Evolutionary conservation across 2,888 invertebrate species (phyloP), one percentile per base, ranked within the genome.

Genomic region (Congeria kusceri): DNA sequence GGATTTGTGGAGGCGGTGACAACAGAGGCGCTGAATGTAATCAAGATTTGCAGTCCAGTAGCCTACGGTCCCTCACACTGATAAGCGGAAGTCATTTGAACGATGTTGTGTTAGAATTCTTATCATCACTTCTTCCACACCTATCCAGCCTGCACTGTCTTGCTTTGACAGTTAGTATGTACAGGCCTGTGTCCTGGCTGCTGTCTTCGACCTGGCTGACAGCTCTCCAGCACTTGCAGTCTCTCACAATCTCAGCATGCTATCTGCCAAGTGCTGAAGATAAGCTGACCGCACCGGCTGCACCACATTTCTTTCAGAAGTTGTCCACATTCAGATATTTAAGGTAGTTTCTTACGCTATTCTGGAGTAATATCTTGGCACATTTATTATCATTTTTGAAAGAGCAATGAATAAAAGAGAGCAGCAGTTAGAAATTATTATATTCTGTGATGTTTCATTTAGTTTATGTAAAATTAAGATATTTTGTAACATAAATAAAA

Each of bases 181-280:
- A 39, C 39, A 56, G 69, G 15, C 77, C 78, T 5, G 53, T 72
- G 28, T 62, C 64, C 28, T 69, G 73, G 73, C 69, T 78, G 39
- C 47, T 77, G 25, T 64, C 63, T 46, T 46, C 29, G 28, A 47
- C 76, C 23, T 58, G 61, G 18, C 20, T 80, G 20, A 23, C 64
- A 20, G 58, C 29, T 32, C 47, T 80, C 29, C 27, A 70, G 39
- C 69, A 73, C 61, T 58, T 80, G 25, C 69, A 77, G 27, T 70
- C 73, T 7, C 66, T 80, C 7, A 62, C 58, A 23, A 23, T 80
- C 27, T 72, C 76, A 1, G 61, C 53, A 56, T 64, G 39, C 32
- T 44, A 47, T 28, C 20, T 32, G 25, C 39, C 62, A 28, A 23
- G 27, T 18, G 61, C 20, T 20, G 39, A 59, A 1, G 20, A 44